Percentiles rank a stretch among this genome's conserved stretches.
Evolutionary conservation across 2,113 vertebrate species (phyloP).

Genomic region (Bucco capensis): DNA sequence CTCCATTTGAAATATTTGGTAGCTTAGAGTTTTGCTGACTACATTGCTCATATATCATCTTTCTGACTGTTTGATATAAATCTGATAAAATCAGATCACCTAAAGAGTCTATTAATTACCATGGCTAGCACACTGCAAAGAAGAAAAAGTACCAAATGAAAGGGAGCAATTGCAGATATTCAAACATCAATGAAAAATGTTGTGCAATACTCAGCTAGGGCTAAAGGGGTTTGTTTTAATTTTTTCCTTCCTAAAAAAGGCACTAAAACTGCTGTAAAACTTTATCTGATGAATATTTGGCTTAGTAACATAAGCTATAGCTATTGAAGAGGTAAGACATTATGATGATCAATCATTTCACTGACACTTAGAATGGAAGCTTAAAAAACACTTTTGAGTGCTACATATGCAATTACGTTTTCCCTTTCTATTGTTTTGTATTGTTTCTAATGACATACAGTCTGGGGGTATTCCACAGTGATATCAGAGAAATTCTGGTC

Average conservation of each 20-base stretch:
- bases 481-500: neutral
- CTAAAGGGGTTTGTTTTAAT: neutral
- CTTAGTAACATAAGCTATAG: neutral
- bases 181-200: neutral
- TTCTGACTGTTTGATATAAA: neutral
- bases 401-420: neutral
- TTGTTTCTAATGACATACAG: neutral
- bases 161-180: neutral
- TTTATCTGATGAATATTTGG: neutral
- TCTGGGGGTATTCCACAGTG: neutral
- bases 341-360: neutral
- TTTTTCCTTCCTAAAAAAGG: neutral
- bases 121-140: neutral
- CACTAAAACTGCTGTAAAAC: neutral
- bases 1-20: neutral
- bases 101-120: neutral
- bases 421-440: neutral
- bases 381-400: neutral
- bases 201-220: neutral
- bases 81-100: neutral
- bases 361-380: neutral
- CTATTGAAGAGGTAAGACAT: neutral
- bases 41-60: neutral
- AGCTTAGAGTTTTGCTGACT: neutral
- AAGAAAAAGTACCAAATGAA: neutral